phyloP scores from a whole-genome alignment of 2,888 invertebrate species.

The Callyntrura guangdongensis region DNA sequence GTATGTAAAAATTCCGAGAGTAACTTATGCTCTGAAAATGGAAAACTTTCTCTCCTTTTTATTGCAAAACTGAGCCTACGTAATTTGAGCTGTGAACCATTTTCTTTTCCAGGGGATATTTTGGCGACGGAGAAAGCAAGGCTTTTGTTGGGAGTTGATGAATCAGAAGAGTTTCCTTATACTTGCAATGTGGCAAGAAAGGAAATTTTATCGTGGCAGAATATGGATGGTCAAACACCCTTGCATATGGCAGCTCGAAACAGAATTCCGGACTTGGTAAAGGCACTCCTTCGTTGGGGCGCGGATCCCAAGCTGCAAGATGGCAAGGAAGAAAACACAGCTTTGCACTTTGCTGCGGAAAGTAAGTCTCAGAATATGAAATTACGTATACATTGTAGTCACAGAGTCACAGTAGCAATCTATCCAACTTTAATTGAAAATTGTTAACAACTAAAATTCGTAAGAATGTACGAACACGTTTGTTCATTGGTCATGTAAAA shows the following conservation, averaged over 20 bases:
- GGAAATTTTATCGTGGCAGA: conserved; percentile 61
- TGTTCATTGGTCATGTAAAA: too few relatives aligned
- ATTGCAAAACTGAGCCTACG: not conserved
- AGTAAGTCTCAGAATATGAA: conserved; percentile 28
- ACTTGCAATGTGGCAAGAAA: conserved; percentile 53
- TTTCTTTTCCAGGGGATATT: conserved; percentile 59
- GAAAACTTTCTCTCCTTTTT: conserved; percentile 7
- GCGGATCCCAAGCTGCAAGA: conserved; percentile 46
- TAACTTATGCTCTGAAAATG: not conserved
- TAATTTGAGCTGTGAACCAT: not conserved
- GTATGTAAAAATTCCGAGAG: conserved; percentile 16
- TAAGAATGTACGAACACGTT: too few relatives aligned
- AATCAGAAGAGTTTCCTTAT: conserved; percentile 63
- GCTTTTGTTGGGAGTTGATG: conserved; percentile 59
- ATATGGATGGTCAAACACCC: conserved; percentile 56
- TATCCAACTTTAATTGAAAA: too few relatives aligned
- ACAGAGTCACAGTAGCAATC: too few relatives aligned
- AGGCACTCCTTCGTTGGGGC: conserved; percentile 64
- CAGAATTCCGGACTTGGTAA: conserved; percentile 59
- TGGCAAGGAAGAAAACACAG: conserved; percentile 62
- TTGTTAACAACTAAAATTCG: too few relatives aligned
- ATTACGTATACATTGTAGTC: not conserved
- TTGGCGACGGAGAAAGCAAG: conserved; percentile 66
- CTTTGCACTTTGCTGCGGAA: conserved; percentile 63
- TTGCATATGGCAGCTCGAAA: conserved; percentile 62